Conservation (phyloP, 2,113 vertebrate genomes). For the Tetraodon nigroviridis region DNA sequence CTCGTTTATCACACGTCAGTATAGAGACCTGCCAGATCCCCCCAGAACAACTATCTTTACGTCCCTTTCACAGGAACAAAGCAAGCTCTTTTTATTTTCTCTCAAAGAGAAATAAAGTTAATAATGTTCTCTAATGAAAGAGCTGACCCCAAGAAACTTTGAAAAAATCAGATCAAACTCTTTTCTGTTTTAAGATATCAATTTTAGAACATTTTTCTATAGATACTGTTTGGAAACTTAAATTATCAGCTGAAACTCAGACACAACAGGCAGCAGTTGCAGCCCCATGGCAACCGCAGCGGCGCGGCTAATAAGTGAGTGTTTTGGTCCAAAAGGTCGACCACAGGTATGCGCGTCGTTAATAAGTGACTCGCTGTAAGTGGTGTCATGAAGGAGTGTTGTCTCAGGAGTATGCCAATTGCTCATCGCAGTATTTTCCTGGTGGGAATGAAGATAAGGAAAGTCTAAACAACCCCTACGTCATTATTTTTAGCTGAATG, state of each 20-base stretch:
- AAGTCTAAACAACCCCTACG: background rate
- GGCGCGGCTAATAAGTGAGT: slow-evolving; percentile 72
- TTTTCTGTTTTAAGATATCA: background rate
- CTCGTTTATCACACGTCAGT: slow-evolving; percentile 18
- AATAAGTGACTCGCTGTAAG: slow-evolving; percentile 70
- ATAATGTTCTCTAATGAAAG: too few relatives aligned
- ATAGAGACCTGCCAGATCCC: background rate
- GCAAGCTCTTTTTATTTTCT: too few relatives aligned
- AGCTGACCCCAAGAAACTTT: background rate
- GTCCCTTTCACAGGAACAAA: too few relatives aligned
- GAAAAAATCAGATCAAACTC: background rate
- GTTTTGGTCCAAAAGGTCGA: slow-evolving; percentile 74
- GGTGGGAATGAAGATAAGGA: slow-evolving; percentile 19
- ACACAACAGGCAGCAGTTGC: slow-evolving; percentile 39
- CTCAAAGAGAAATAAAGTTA: too few relatives aligned
- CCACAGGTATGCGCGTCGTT: slow-evolving; percentile 68
- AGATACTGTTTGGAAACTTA: slow-evolving; percentile 10
- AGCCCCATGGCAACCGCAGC: slow-evolving; percentile 68
- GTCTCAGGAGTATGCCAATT: slow-evolving; percentile 45
- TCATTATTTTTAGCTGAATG: background rate
- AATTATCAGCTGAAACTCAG: slow-evolving; percentile 48
- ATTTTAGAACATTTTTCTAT: slow-evolving; percentile 2
- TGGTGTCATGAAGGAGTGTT: slow-evolving; percentile 39
- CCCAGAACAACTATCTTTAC: background rate
- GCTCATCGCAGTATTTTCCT: slow-evolving; percentile 44